Base-by-base conservation (phyloP, 64 coral and sea anemone species). In the Pocillopora damicornis region DNA sequence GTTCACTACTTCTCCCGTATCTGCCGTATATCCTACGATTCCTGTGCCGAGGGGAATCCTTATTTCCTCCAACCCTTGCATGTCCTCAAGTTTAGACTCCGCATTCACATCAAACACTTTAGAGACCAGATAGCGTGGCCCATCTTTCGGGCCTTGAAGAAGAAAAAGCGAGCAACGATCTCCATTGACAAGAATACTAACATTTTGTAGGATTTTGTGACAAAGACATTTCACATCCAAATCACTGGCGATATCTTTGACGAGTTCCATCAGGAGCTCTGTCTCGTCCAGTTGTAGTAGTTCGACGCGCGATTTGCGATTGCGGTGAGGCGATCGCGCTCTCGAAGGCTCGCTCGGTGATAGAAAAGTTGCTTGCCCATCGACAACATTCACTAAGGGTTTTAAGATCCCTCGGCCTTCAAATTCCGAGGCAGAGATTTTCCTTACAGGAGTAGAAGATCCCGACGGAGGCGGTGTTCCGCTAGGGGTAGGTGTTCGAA, bases 191-290 rank as follows among this genome's bases (percentile, higher is more conserved):
- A 99, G 88, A 81, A 99, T 89, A 81, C 97, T 99, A 88, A 99
- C 97, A 92, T 99, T 99, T 83, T 99, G 97, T 86, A 99, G 89
- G 76, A 95, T 99, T 99, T 99, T 99, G 86, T 99, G 97, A 92
- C 97, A 99, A 60, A 99, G 85, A 35, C 78, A 95, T 88, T 86
- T 91, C 61, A 95, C 78, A 75, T 99, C 97, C 90, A 99, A 99
- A 95, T 99, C 97, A 38, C 93, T 95, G 5, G 97, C 77, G 86
- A 99, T 99, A 90, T 99, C 97, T 73, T 95, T 99, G 63, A 99
- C 97, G 74, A 99, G 93, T 84, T 99, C 97, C 90, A 99, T 99
- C 65, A 99, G 84, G 26, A 99, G 60, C 78, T 99, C 97, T 75
- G 90, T 90, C 81, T 99, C 93, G 88, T 95, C 97, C 58, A 99